Base-by-base conservation (phyloP, 2,888 invertebrate genomes). In the Ashinkailepas kermadecensis region DNA sequence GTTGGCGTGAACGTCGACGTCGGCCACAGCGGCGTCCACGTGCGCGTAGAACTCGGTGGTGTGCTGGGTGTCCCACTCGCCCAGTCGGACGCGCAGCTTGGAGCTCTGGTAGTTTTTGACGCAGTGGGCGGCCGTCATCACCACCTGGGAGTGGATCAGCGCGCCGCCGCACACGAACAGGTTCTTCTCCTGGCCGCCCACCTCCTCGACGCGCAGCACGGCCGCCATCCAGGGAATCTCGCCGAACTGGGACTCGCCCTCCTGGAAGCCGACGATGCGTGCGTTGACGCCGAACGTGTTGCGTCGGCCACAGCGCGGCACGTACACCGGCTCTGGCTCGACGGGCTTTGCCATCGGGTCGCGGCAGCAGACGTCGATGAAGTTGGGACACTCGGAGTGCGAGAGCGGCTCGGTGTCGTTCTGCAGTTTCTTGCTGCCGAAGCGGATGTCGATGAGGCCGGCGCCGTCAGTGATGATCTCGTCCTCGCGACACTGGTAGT, bases 201-300 rank as follows among this genome's bases (percentile, higher is more conserved):
- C 83, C 25, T 82, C 82, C 78, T 86, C 85, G 21, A 70, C 82
- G 54, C 83, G 81, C 84, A 93, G 87, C 58, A 94, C 88, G 0
- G 93, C 94, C 0, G 93, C 91, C 92, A 94, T 93, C 95, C 94
- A 95, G 0, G 94, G 94, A 86, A 93, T 94, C 87, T 95, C 94
- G 0, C 91, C 94, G 84, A 92, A 94, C 85, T 93, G 91, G 0
- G 91, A 90, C 78, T 84, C 57, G 58, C 58, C 58, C 1, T 78
- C 78, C 13, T 21, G 86, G 21, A 90, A 90, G 0, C 92, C 91
- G 0, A 90, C 92, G 65, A 93, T 94, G 25, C 92, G 88, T 85
- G 93, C 91, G 9, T 92, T 92, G 0, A 94, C 90, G 0, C 95
- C 95, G 0, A 92, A 89, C 0, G 91, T 89, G 86, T 94, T 92